phyloP scores from a whole-genome alignment of 2,113 vertebrate genomes.

The Oreochromis spilurus region DNA sequence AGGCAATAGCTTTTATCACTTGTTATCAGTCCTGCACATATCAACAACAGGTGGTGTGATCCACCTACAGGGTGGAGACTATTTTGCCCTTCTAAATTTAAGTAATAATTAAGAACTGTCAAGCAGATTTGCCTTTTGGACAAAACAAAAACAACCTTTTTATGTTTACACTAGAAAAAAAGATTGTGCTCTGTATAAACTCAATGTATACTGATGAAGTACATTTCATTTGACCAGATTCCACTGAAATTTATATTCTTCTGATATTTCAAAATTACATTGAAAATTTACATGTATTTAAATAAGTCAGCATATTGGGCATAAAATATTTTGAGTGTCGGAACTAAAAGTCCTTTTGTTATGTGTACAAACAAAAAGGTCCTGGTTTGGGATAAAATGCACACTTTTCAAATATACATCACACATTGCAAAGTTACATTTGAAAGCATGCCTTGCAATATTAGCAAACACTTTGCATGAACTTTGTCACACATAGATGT shows the following conservation, averaged over 20 bases:
- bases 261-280: neutral
- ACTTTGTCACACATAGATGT: neutral
- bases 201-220: neutral
- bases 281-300: neutral
- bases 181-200: neutral
- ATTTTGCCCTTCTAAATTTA: neutral
- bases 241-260: neutral
- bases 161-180: neutral
- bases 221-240: neutral
- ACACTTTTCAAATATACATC: neutral
- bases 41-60: neutral
- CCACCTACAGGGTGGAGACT: neutral
- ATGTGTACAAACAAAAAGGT: neutral
- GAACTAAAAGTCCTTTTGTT: neutral
- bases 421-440: neutral
- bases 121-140: neutral
- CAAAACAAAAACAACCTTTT: neutral
- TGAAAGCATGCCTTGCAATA: neutral
- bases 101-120: neutral
- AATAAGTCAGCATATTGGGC: neutral
- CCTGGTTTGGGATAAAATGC: neutral
- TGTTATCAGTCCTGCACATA: neutral
- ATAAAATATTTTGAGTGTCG: neutral
- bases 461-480: neutral
- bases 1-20: neutral